Percentiles rank a stretch among this genome's conserved stretches.
Evolutionary conservation across 2,888 invertebrate genomes (phyloP).

Genomic region (Miltochrista miniata): DNA sequence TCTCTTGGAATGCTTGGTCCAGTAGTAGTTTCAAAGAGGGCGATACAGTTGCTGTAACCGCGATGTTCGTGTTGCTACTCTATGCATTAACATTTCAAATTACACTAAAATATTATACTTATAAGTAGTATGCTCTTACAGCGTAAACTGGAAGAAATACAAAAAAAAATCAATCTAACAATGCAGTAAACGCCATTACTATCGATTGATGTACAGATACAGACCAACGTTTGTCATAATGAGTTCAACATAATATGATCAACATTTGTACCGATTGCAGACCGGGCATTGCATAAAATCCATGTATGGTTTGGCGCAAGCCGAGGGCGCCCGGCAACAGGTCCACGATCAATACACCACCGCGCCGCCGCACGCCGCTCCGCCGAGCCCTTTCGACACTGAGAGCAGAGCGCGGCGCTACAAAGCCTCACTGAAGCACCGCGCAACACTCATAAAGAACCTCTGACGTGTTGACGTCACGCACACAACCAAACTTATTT

Average conservation of each 20-base stretch:
- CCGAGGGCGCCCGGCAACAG: conserved; percentile 78
- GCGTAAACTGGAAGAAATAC: too few relatives aligned
- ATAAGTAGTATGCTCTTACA: too few relatives aligned
- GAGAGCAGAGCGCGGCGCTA: conserved; percentile 40
- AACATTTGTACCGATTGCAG: conserved; percentile 41
- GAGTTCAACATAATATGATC: neutral
- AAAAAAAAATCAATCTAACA: neutral
- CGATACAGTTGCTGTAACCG: too few relatives aligned
- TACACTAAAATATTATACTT: too few relatives aligned
- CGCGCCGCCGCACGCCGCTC: conserved; percentile 65
- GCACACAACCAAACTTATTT: conserved; percentile 14
- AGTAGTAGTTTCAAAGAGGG: too few relatives aligned
- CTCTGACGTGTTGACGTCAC: conserved; percentile 34
- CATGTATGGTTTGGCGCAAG: conserved; percentile 39
- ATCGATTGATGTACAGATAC: neutral
- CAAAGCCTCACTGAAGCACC: conserved; percentile 27
- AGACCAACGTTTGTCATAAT: neutral
- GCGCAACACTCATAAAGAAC: conserved; percentile 30
- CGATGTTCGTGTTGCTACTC: too few relatives aligned
- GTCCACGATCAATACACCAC: conserved; percentile 77
- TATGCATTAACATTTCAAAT: too few relatives aligned
- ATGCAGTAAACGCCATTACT: neutral
- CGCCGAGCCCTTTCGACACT: conserved; percentile 54
- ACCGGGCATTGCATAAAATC: conserved; percentile 51
- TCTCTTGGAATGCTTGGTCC: too few relatives aligned